A percentile compares a stretch with the other conserved stretches of the same genome.
These are phyloP conservation scores for Anadara kagoshimensis DNA, from an alignment of 1,140 invertebrate species.

Conservation along the genomic window DNA sequence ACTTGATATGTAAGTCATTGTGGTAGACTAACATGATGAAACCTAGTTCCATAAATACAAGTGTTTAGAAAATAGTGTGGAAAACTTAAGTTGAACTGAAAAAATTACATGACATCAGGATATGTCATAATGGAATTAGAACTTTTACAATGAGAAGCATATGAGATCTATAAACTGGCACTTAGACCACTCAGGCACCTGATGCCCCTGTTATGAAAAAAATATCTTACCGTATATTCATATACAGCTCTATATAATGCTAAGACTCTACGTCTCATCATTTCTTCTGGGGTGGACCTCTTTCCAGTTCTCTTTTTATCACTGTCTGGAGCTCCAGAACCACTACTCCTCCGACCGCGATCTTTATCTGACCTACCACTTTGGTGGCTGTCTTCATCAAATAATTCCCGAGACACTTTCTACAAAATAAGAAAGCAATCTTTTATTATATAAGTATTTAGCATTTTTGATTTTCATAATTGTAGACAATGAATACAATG, in stretches of 20 bases:
- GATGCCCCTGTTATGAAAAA: neutral
- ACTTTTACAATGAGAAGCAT: too few species aligned
- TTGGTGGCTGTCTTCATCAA: slow-evolving; percentile 36
- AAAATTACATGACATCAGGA: too few species aligned
- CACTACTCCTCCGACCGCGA: neutral
- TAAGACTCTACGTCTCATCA: slow-evolving; percentile 69
- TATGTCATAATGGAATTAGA: too few species aligned
- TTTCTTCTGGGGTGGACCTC: slow-evolving; percentile 58
- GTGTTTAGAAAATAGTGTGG: too few species aligned
- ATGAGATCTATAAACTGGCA: too few species aligned
- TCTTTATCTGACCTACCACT: slow-evolving; percentile 4
- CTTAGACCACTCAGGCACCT: neutral
- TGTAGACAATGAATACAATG: too few species aligned
- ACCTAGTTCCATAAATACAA: too few species aligned
- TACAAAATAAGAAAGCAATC: neutral
- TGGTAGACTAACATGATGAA: too few species aligned
- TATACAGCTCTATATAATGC: slow-evolving; percentile 74
- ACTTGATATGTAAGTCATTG: too few species aligned
- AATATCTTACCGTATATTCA: slow-evolving; percentile 69
- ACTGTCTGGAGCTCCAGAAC: slow-evolving; percentile 28
- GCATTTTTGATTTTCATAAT: too few species aligned
- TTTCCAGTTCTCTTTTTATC: slow-evolving; percentile 72
- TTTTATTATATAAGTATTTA: too few species aligned
- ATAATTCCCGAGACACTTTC: slow-evolving; percentile 31
- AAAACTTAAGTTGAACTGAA: too few species aligned